A percentile compares a stretch with the other conserved stretches of the same genome.
These are phyloP conservation scores for Drosophila elegans DNA, from an alignment of 1,140 invertebrate species.

Conservation along the genomic window DNA sequence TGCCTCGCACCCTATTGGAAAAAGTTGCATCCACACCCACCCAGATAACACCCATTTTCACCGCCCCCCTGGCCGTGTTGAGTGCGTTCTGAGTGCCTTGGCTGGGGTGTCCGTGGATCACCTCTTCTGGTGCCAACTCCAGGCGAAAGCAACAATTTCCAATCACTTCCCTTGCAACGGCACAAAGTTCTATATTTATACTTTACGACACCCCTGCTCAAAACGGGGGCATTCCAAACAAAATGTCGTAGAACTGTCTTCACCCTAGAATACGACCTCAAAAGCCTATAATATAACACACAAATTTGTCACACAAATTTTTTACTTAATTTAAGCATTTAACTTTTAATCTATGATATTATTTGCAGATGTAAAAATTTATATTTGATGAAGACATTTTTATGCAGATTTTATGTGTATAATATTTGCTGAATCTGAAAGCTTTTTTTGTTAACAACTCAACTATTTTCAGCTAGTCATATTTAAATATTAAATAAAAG, in stretches of 20 bases:
- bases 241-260: neutral
- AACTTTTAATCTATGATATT: too few relatives aligned
- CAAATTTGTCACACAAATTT: too few relatives aligned
- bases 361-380: too few relatives aligned
- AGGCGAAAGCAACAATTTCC: slow-evolving; percentile 77
- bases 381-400: too few relatives aligned
- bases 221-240: neutral
- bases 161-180: slow-evolving; percentile 81
- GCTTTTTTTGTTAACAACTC: too few relatives aligned
- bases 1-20: slow-evolving; percentile 42
- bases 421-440: too few relatives aligned
- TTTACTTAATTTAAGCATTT: too few relatives aligned
- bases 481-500: too few relatives aligned
- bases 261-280: slow-evolving; percentile 9
- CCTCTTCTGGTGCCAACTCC: slow-evolving; percentile 34
- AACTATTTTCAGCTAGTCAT: too few relatives aligned
- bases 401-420: too few relatives aligned
- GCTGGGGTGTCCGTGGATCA: slow-evolving; percentile 31
- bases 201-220: slow-evolving; percentile 58
- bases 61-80: slow-evolving; percentile 8
- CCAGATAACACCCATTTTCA: slow-evolving; percentile 13
- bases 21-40: slow-evolving; percentile 36
- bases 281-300: too few relatives aligned
- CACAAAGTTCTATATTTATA: slow-evolving; percentile 82
- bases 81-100: slow-evolving; percentile 58